Evolutionary conservation across 2,888 invertebrate genomes (phyloP), one percentile per base, ranked within the genome.

Genomic region (Augochlorella aurata): DNA sequence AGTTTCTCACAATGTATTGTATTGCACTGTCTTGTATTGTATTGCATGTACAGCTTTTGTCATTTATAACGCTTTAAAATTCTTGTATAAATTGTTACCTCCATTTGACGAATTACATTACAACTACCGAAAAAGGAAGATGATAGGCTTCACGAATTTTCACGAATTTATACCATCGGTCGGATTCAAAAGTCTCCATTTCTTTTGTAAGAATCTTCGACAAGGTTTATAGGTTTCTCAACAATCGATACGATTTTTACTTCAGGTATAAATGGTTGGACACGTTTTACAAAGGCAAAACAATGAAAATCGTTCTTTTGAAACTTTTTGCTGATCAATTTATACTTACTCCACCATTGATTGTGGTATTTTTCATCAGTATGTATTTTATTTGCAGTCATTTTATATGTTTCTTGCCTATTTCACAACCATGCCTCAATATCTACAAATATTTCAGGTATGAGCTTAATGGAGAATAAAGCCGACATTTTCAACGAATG

Each of bases 251-350:
- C n/a, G 54, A 18, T 75, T 65, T 38, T 63, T 58, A 7, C 38
- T 38, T 67, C 76, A 97, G 97, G 97, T 98, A 97, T 93, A 96
- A 95, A 94, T 97, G 96, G 95, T 92, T 98, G 83, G 98, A 98
- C 93, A 94, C 94, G 78, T 95, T 95, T 83, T 96, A 96, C 87
- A 95, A 95, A 0, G 97, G 97, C 1, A 96, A 95, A 0, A 92
- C 96, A 0, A 92, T 94, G 16, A 95, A 94, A 91, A 94, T 95
- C 0, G 95, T 97, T 45, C 90, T 95, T 0, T 95, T 95, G 82
- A 98, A 98, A 94, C 94, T 97, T 69, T 90, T 96, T 0, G 93
- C 96, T 77, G 98, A 98, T 93, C 97, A 98, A 94, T 96, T 97
- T 90, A 79, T 97, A 4, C 95, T 97, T 93, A 97, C 97, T 1